Conservation (phyloP, 2,888 invertebrate species). For the Drosophila ezoana region DNA sequence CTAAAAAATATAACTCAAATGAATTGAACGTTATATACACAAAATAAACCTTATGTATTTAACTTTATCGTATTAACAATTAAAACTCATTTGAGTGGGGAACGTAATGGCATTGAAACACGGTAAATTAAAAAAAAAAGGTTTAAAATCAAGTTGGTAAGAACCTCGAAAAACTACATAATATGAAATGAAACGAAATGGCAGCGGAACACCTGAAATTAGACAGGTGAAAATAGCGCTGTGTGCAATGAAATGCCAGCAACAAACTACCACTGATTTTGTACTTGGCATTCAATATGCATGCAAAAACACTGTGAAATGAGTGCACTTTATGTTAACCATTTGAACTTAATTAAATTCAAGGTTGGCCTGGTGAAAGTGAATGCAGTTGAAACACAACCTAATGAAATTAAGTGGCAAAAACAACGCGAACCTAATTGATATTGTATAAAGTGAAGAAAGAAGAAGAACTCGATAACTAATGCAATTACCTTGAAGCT, state of each 20-base stretch:
- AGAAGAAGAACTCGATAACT: not conserved
- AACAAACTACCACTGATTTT: not conserved
- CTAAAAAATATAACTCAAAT: not conserved
- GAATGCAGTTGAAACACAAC: not conserved
- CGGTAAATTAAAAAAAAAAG: not conserved
- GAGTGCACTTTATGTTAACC: not conserved
- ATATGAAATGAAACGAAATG: constrained; percentile 2
- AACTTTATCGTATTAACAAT: not conserved
- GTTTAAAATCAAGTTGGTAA: not conserved
- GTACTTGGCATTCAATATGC: not conserved
- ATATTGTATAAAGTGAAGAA: not conserved
- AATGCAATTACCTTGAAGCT: constrained; percentile 16
- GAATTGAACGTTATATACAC: not conserved
- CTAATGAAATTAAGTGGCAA: constrained; percentile 4
- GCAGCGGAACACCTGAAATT: constrained; percentile 5
- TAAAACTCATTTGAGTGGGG: too few species aligned
- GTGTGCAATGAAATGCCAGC: not conserved
- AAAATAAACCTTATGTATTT: not conserved
- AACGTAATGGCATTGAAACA: too few species aligned
- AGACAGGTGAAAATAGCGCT: too few species aligned
- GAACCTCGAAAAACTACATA: not conserved
- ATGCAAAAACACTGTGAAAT: not conserved
- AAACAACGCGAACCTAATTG: not conserved
- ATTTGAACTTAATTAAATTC: constrained; percentile 11
- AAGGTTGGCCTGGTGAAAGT: constrained; percentile 1